phyloP scores from a whole-genome alignment of 2,113 vertebrate genomes.

The Cyphomyrus discorhynchus region DNA sequence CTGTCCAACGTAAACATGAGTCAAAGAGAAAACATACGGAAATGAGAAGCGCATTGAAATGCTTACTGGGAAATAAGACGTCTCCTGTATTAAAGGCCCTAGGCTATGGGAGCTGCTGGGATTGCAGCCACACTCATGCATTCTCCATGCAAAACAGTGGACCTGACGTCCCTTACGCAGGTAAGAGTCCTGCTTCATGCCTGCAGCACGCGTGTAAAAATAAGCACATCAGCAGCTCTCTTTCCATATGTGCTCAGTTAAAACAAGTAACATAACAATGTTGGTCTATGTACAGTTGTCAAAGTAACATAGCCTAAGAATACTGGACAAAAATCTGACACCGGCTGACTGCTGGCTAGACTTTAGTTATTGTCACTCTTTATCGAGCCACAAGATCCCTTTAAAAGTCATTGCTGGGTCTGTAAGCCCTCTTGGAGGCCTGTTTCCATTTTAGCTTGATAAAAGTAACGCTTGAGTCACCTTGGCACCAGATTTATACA shows the following conservation, averaged over 20 bases:
- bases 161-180: neutral
- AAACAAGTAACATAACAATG: neutral
- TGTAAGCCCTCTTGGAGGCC: neutral
- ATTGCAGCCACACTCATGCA: neutral
- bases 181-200: neutral
- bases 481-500: constrained; percentile 1
- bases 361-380: neutral
- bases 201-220: neutral
- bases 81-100: neutral
- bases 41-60: neutral
- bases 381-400: neutral
- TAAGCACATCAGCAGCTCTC: neutral
- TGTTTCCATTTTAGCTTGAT: neutral
- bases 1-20: neutral
- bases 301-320: neutral
- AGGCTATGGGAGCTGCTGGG: neutral
- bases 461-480: neutral
- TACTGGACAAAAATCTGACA: neutral
- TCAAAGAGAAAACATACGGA: neutral
- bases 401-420: neutral
- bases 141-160: neutral
- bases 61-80: neutral
- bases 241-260: neutral
- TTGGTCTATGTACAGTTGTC: neutral
- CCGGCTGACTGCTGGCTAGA: neutral